phyloP scores from a whole-genome alignment of 2,113 vertebrate genomes.

The Anguilla rostrata region DNA sequence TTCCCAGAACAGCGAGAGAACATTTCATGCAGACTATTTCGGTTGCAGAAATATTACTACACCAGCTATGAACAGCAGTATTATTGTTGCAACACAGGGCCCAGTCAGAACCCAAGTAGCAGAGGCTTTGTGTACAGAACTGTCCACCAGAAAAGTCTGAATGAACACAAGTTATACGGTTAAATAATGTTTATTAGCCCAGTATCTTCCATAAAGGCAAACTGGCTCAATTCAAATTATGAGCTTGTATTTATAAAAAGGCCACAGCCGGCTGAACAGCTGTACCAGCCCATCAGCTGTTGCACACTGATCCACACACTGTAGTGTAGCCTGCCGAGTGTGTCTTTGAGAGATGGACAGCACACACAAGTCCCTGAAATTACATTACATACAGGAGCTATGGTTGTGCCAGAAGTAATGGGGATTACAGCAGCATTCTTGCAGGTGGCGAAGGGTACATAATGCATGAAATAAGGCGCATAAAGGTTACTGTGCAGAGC shows the following conservation, averaged over 20 bases:
- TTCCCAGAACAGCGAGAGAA: no score
- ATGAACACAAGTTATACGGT: background rate
- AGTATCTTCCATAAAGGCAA: background rate
- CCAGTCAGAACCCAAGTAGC: no score
- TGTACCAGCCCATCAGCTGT: no score
- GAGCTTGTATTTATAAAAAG: background rate
- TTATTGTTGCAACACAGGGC: no score
- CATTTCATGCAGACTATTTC: no score
- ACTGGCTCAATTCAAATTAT: background rate
- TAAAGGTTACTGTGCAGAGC: background rate
- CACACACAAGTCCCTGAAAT: slow-evolving; percentile 9
- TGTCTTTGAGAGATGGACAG: background rate
- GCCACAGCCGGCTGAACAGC: background rate
- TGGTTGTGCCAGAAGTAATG: no score
- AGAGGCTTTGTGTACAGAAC: no score
- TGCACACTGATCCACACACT: no score
- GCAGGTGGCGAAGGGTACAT: background rate
- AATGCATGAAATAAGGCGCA: background rate
- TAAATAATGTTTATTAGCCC: background rate
- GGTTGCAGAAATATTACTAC: no score
- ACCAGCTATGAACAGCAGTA: no score
- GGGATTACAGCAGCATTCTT: slow-evolving; percentile 1
- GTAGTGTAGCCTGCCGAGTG: no score
- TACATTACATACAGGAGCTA: background rate
- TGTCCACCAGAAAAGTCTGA: background rate